Evolutionary conservation across 1,140 invertebrate species (phyloP), one percentile per base, ranked within the genome.

Genomic region (Akabosia matsudoensis): DNA sequence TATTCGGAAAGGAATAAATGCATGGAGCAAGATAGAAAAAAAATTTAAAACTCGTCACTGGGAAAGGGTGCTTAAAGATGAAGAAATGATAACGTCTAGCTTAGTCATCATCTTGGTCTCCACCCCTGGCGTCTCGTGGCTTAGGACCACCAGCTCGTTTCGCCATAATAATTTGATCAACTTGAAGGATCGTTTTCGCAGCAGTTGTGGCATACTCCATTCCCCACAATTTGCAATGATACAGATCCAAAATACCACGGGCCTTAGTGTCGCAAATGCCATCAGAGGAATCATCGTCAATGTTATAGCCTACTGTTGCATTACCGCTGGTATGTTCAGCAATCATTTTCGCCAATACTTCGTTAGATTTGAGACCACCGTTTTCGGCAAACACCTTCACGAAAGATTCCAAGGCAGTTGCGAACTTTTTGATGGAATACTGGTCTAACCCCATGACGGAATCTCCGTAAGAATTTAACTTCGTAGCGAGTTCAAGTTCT

Each of bases 91-190:
- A 45, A 70, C 24, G 33, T 72, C n/a, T 2, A 10, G 3, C 54
- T 81, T 80, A 82, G 73, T 93, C 91, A 82, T 92, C 92, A 84
- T 95, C 93, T 78, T 89, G 89, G 83, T 89, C 88, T 81, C 88
- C 88, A 61, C 88, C 87, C 51, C 87, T 87, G 67, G 82, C 82
- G 73, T 87, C 83, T 83, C 89, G 90, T 0, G 92, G 88, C 87
- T 97, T 97, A 0, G 97, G 97, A 70, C 97, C 97, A 74, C 97
- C 97, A 24, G 96, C 96, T 83, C 92, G 89, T 86, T 98, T 99
- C 0, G 97, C 95, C 95, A 98, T 98, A 76, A 99, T 98, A 77
- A 99, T 98, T 86, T 98, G 92, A 87, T 99, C 97, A n/a, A 99
- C 94, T 85, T 93, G 92, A 2, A 99, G 88, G 82, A 99, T 93